Base-by-base conservation (phyloP, 2,888 invertebrate species). In the Drosophila emarginata region DNA sequence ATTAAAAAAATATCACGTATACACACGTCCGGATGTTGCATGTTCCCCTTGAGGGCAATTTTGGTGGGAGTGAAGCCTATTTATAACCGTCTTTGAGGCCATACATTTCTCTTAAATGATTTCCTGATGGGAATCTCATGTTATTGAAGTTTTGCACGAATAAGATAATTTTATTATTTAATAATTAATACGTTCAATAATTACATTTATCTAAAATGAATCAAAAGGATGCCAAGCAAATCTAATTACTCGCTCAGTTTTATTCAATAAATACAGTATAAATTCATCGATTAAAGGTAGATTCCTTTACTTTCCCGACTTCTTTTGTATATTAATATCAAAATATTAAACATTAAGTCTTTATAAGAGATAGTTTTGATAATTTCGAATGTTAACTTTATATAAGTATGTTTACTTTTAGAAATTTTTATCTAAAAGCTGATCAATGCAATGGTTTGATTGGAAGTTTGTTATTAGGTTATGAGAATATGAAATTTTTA, bases 1-100 rank as follows among this genome's bases (percentile, higher is more conserved):
- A 82, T 82, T 82, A 82, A 80, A 86, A 45, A 82, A 86, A 82
- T 80, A 82, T 82, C 81, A 82, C 81, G 86, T 82, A 86, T 82
- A 78, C 78, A 86, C 86, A 78, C 78, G 73, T 70, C 83, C 15
- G 54, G 18, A 45, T 45, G 45, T 21, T 36, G 80, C 80, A 74
- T 83, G 77, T 61, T 64, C 67, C 86, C 86, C 80, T 59, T 28
- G 83, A 86, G 86, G 64, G 52, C 83, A 70, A 86, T 81, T 81
- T 74, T 71, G 57, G 21, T 67, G 11, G 21, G 21, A 21, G 12
- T 21, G 45, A 21, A 65, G 79, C 76, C 79, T 84, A 80, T 80
- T 84, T 81, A 81, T 79, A 77, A 60, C 67, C 68, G 67, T 70
- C 66, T 72, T 68, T 56, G 67, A 64, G 72, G 65, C 54, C 37